phyloP scores from a whole-genome alignment of 2,888 invertebrate genomes.

The Drosophila anomelani region DNA sequence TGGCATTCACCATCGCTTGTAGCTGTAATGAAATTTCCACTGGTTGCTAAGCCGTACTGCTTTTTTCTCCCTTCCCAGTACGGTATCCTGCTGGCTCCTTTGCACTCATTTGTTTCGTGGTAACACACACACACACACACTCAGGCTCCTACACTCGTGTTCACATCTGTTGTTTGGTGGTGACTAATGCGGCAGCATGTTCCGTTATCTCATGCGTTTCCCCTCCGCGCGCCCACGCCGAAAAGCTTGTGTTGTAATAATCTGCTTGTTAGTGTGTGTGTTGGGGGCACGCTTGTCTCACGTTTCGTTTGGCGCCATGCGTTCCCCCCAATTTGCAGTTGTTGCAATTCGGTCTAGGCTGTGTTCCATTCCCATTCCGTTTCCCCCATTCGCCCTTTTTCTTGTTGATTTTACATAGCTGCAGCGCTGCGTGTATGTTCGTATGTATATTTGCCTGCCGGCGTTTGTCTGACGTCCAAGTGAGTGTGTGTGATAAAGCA shows the following conservation, averaged over 20 bases:
- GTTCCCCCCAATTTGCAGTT: slow-evolving; percentile 58
- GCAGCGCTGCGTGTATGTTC: slow-evolving; percentile 15
- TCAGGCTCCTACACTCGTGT: neutral
- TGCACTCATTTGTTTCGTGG: slow-evolving; percentile 33
- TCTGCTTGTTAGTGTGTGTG: slow-evolving; percentile 21
- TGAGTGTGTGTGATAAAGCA: slow-evolving; percentile 27
- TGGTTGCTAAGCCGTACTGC: slow-evolving; percentile 30
- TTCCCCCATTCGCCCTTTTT: slow-evolving; percentile 62
- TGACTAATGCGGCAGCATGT: slow-evolving; percentile 73
- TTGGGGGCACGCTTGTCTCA: slow-evolving; percentile 53
- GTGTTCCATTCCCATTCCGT: slow-evolving; percentile 62
- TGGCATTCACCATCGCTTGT: neutral
- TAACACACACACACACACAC: slow-evolving; percentile 4
- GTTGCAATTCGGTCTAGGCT: slow-evolving; percentile 58
- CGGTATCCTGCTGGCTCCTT: slow-evolving; percentile 29
- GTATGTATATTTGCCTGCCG: slow-evolving; percentile 32
- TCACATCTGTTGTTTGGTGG: slow-evolving; percentile 65
- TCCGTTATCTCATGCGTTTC: slow-evolving; percentile 76
- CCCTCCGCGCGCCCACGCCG: slow-evolving; percentile 55
- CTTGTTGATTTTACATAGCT: slow-evolving; percentile 34
- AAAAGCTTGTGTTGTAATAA: slow-evolving; percentile 37
- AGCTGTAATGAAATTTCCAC: slow-evolving; percentile 27
- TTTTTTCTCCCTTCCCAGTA: neutral
- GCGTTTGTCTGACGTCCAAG: slow-evolving; percentile 34
- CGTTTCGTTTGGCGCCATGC: slow-evolving; percentile 60